Percentiles rank a stretch among this genome's conserved stretches.
phyloP scores from a whole-genome alignment of 2,888 invertebrate genomes.

The Mesochorus sp. region DNA sequence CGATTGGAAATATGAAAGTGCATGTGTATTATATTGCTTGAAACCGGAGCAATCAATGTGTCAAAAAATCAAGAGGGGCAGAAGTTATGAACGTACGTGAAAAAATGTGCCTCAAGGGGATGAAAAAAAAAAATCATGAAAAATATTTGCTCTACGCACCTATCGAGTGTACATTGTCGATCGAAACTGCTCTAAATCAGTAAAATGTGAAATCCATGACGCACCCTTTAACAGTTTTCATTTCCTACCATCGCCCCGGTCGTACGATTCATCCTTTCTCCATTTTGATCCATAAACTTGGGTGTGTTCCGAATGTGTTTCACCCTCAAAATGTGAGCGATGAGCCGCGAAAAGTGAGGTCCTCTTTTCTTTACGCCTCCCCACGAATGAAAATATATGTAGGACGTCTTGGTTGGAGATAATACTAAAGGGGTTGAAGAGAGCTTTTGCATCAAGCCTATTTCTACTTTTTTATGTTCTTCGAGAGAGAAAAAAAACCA shows the following conservation, averaged over 20 bases:
- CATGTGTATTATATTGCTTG: not conserved
- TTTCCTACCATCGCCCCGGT: not conserved
- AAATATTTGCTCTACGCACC: not conserved
- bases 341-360: slow-evolving; percentile 19
- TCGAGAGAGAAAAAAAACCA: not conserved
- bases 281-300: not conserved
- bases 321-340: slow-evolving; percentile 45
- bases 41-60: too few relatives aligned
- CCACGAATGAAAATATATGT: slow-evolving; percentile 29
- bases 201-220: slow-evolving; percentile 31
- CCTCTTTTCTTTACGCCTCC: not conserved
- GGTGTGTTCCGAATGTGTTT: not conserved
- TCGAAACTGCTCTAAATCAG: not conserved
- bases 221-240: not conserved
- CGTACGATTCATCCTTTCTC: not conserved
- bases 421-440: slow-evolving; percentile 13
- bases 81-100: too few relatives aligned
- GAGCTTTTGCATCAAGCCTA: not conserved
- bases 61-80: too few relatives aligned
- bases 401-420: slow-evolving; percentile 10
- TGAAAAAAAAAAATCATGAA: slow-evolving; percentile 13
- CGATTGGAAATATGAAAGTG: not conserved
- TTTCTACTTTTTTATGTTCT: not conserved
- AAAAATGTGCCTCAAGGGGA: too few relatives aligned
- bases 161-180: not conserved